Conservation (phyloP, 2,888 invertebrate genomes). For the Neoitamus cyanurus region DNA sequence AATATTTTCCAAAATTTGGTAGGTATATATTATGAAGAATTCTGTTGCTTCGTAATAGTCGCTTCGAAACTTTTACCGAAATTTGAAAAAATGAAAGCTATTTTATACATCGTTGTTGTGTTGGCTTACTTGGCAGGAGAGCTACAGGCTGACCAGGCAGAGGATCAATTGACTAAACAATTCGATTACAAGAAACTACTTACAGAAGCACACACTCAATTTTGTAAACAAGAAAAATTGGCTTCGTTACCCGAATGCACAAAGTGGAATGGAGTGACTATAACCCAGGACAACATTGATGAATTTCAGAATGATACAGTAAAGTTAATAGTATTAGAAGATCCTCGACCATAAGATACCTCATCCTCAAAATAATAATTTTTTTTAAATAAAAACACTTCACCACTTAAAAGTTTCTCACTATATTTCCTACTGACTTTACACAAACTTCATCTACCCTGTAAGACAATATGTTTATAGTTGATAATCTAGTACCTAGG, state of each 20-base stretch:
- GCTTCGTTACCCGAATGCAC: not conserved
- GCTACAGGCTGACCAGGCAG: not conserved
- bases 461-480: too few relatives aligned
- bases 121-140: not conserved
- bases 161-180: not conserved
- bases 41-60: too few relatives aligned
- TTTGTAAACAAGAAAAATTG: not conserved
- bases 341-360: too few relatives aligned
- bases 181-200: too few relatives aligned
- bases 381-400: too few relatives aligned
- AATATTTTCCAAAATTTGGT: too few relatives aligned
- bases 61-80: not conserved
- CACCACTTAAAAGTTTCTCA: too few relatives aligned
- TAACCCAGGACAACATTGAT: not conserved
- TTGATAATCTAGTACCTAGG: too few relatives aligned
- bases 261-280: not conserved
- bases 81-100: not conserved
- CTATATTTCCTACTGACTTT: too few relatives aligned
- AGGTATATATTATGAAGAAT: too few relatives aligned
- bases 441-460: too few relatives aligned
- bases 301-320: not conserved
- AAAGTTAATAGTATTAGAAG: not conserved
- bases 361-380: too few relatives aligned
- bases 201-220: not conserved
- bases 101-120: not conserved